Evolutionary conservation across 2,113 vertebrate species (phyloP), one percentile per base, ranked within the genome.

Genomic region (Phaethornis superciliosus): DNA sequence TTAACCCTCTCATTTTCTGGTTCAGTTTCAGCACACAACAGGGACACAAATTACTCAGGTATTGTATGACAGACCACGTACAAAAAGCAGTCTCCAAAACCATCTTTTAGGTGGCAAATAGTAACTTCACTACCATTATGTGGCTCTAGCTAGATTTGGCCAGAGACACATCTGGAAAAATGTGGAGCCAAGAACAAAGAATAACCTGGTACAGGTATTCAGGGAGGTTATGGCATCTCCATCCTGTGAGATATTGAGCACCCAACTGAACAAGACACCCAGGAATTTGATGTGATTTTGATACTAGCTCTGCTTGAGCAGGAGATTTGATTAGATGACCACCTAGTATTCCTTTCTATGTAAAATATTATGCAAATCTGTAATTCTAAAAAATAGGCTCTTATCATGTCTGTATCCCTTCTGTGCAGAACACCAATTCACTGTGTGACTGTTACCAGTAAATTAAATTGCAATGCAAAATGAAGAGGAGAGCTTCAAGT

Each of bases 301-400:
- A 35, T n/a, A 65, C 7, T 65, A 47, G 24, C 26, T 21, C 46
- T 59, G 51, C 24, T 35, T 59, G 18, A 76, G 37, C 37, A 24
- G 26, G 4, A 33, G 7, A 15, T 70, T 81, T 64, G 76, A 32
- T 30, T 70, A 28, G 24, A 47, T 58, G 46, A 62, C 10, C 14
- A 1, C 10, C 35, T 49, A 0, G 46, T 56, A 70, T 62, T 74
- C 40, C 21, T 52, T 56, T 17, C 49, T 51, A 55, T 0, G 3
- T 27, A 71, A 79, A 82, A 46, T n/a, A 81, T 74, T 64, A 30
- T 42, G 21, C 1, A 5, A 86, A 52, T 83, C 23, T 59, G 13
- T 37, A 67, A 56, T 44, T 82, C 49, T 71, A 60, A 68, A 62
- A 75, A 75, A n/a, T 3, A 91, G 32, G 30, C 24, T 32, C 23